Evolutionary conservation across 2,888 invertebrate genomes (phyloP).

Genomic region (Anodontia alba): DNA sequence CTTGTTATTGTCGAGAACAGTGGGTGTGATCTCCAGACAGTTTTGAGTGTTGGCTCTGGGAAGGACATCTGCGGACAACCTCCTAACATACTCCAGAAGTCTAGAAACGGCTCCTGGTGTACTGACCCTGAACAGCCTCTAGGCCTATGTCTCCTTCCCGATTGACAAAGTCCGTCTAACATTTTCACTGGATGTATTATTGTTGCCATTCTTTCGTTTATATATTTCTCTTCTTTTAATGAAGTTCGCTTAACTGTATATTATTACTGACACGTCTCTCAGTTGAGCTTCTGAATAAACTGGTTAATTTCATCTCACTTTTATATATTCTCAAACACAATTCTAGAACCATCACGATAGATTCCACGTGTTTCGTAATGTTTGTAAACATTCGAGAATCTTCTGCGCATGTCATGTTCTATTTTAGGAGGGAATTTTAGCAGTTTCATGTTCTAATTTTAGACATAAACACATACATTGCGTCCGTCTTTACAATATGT

Average conservation of each 20-base stretch:
- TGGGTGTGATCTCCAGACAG: not conserved
- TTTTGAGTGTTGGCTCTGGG: not conserved
- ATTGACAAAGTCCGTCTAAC: too few relatives aligned
- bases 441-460: not conserved
- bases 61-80: not conserved
- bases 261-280: too few relatives aligned
- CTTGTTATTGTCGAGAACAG: not conserved
- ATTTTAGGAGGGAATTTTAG: conserved; percentile 6
- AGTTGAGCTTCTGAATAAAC: too few relatives aligned
- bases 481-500: too few relatives aligned
- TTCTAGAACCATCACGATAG: not conserved
- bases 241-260: too few relatives aligned
- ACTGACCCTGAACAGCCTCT: too few relatives aligned
- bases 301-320: too few relatives aligned
- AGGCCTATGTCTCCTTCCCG: too few relatives aligned
- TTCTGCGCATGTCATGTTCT: conserved; percentile 17
- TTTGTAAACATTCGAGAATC: conserved; percentile 2
- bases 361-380: not conserved
- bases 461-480: too few relatives aligned
- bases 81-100: not conserved
- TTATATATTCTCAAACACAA: not conserved
- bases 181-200: too few relatives aligned
- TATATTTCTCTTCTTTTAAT: too few relatives aligned
- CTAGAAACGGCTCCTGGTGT: not conserved
- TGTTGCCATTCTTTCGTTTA: too few relatives aligned